Base-by-base conservation (phyloP, 2,797 vertebrate species). In the Paratrypauchen microcephalus region DNA sequence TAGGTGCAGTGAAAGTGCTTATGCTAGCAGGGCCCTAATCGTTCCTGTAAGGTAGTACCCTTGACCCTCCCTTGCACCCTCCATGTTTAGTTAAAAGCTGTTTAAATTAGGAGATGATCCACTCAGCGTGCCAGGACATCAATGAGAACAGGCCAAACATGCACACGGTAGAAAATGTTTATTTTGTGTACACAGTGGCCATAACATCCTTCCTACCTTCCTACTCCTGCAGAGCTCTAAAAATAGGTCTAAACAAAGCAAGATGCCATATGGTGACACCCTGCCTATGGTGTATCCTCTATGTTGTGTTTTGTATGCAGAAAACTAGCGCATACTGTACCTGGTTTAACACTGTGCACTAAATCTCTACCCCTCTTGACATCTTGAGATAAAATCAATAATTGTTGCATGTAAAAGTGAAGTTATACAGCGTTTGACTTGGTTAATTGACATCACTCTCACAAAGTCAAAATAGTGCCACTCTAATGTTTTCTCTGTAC, bases 401-500 rank as follows among this genome's bases (percentile, higher is more conserved):
- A 64, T 18, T 62, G 55, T 74, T 74, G 18, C 56, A 77, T 26
- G 56, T 9, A 28, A 52, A 61, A 76, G 56, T 60, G 21, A 71
- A 72, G 5, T 2, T 26, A 61, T 65, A 71, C 59, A 56, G 57
- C 3, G 52, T 54, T 45, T 61, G 52, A 73, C 21, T 76, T 82
- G 76, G 80, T 68, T 69, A 32, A 65, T 77, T 84, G 83, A 77
- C 76, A 77, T 65, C 66, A 50, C 78, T 76, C 78, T 82, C 69
- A 73, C 15, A 55, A 2, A 55, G 77, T 80, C 68, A 84, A 77
- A 75, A 80, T 76, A 79, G 63, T 55, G 67, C 73, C 69, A 78
- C 75, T 81, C 60, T 82, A 82, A 86, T 89, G 77, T 83, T 74
- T 84, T 82, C 74, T 64, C 63, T 8, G 15, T 80, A 72, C 74